A percentile compares a stretch with the other conserved stretches of the same genome.
Evolutionary conservation across 2,797 vertebrate species (phyloP).

Genomic region (Geotrypetes seraphini): DNA sequence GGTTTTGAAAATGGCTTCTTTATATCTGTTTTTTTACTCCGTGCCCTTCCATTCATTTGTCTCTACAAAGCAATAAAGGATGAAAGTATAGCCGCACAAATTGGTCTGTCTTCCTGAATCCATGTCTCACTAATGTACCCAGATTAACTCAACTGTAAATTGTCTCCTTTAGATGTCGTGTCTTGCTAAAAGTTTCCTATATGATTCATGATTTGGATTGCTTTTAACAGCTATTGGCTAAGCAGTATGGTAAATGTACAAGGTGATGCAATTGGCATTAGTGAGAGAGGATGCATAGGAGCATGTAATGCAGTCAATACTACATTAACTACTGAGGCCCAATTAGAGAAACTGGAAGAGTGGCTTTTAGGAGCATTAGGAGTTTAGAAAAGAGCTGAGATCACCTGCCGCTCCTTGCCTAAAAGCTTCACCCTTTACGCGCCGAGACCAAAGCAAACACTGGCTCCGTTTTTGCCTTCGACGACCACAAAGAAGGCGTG

Average conservation of each 20-base stretch:
- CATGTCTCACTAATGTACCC: conserved; percentile 96
- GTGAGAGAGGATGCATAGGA: conserved; percentile 96
- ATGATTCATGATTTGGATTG: conserved; percentile 99
- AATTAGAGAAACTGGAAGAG: conserved; percentile 98
- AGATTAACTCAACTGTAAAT: conserved; percentile 99
- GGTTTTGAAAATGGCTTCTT: conserved; percentile 75
- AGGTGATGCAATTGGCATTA: conserved; percentile 99
- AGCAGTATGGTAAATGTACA: conserved; percentile 99
- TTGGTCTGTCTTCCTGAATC: conserved; percentile 90
- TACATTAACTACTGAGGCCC: conserved; percentile 99
- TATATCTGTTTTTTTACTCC: conserved; percentile 63
- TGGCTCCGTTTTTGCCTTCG: conserved; percentile 43
- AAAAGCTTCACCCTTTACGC: conserved; percentile 99
- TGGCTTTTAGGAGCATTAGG: conserved; percentile 99
- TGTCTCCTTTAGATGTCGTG: conserved; percentile 92
- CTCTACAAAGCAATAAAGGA: conserved; percentile 79
- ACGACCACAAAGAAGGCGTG: conserved; percentile 29
- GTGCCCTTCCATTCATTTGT: conserved; percentile 81
- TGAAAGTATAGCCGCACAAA: conserved; percentile 86
- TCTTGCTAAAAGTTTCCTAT: conserved; percentile 96
- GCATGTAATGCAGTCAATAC: conserved; percentile 99
- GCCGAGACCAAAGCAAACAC: conserved; percentile 68
- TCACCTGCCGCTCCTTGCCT: conserved; percentile 98
- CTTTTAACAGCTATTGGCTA: conserved; percentile 99
- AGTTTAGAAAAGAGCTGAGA: conserved; percentile 98